Evolutionary conservation across 2,888 invertebrate genomes (phyloP).

Genomic region (Chrysolina haemoptera): DNA sequence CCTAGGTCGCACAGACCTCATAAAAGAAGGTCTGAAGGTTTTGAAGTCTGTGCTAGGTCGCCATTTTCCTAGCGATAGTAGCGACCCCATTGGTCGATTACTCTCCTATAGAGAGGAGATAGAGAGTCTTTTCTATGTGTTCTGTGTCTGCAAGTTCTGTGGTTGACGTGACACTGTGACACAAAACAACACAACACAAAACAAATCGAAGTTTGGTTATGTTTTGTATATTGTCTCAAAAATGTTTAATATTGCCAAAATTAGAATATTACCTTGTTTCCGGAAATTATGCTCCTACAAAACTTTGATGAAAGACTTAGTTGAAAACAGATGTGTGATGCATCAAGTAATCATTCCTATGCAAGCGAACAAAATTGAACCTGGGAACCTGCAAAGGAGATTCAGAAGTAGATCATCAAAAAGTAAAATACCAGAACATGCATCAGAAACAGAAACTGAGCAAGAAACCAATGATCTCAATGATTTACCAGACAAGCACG

Average conservation of each 20-base stretch:
- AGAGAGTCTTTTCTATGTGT: no score
- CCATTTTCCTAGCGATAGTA: no score
- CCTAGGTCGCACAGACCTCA: no score
- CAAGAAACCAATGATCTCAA: conserved; percentile 66
- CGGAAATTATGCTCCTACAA: neutral
- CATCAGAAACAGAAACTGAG: conserved; percentile 73
- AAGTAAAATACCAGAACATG: conserved; percentile 63
- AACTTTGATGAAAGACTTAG: neutral
- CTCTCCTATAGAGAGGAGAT: no score
- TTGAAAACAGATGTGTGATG: neutral
- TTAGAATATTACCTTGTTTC: neutral
- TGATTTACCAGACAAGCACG: conserved; percentile 71
- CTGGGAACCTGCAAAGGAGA: conserved; percentile 32
- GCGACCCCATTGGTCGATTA: no score
- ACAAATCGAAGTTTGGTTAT: no score
- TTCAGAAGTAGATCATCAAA: conserved; percentile 57
- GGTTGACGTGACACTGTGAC: no score
- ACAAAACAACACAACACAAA: no score
- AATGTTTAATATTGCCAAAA: neutral
- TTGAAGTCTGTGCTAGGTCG: no score
- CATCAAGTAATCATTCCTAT: neutral
- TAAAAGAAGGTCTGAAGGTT: no score
- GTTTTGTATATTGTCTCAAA: neutral
- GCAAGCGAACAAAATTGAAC: neutral
- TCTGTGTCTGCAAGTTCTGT: no score